A percentile compares a stretch with the other conserved stretches of the same genome.
Evolutionary conservation across 2,888 invertebrate species (phyloP).

Genomic region (Chaetogeoica ovagalla): DNA sequence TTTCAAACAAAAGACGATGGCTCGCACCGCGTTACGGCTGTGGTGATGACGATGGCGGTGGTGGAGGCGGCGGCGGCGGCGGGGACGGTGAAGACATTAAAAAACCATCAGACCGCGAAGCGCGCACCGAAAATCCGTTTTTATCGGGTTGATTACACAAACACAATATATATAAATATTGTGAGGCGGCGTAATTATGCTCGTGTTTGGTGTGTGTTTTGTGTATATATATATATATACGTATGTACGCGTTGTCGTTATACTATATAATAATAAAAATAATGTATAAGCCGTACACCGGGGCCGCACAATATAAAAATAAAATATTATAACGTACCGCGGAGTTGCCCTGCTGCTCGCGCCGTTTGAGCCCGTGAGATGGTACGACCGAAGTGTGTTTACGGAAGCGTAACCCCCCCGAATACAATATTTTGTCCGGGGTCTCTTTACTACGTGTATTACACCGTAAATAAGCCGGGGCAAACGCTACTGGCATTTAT

Average conservation of each 20-base stretch:
- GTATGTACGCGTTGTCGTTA: no score
- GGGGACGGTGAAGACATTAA: slow-evolving; percentile 50
- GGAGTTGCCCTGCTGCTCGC: no score
- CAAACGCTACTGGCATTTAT: slow-evolving; percentile 41
- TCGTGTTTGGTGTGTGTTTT: slow-evolving; percentile 51
- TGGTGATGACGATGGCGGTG: background rate
- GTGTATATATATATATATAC: no score
- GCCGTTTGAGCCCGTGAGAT: no score
- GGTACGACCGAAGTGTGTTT: no score
- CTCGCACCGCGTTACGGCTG: background rate
- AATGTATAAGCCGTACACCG: background rate
- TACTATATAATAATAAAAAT: no score
- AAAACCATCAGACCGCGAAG: slow-evolving; percentile 53
- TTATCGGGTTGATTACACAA: slow-evolving; percentile 53
- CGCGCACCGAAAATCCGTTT: slow-evolving; percentile 52
- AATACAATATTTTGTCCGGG: slow-evolving; percentile 16
- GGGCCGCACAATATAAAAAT: slow-evolving; percentile 12
- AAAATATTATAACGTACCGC: slow-evolving; percentile 23
- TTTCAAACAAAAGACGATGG: slow-evolving; percentile 40
- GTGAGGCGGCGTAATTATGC: slow-evolving; percentile 39
- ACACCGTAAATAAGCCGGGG: background rate
- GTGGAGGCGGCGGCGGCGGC: slow-evolving; percentile 3
- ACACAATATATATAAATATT: slow-evolving; percentile 36
- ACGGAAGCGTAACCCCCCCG: slow-evolving; percentile 49
- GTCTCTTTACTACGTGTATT: background rate